A percentile compares a stretch with the other conserved stretches of the same genome.
Conservation (phyloP, 2,888 invertebrate species). For the Ormyrus pomaceus region DNA sequence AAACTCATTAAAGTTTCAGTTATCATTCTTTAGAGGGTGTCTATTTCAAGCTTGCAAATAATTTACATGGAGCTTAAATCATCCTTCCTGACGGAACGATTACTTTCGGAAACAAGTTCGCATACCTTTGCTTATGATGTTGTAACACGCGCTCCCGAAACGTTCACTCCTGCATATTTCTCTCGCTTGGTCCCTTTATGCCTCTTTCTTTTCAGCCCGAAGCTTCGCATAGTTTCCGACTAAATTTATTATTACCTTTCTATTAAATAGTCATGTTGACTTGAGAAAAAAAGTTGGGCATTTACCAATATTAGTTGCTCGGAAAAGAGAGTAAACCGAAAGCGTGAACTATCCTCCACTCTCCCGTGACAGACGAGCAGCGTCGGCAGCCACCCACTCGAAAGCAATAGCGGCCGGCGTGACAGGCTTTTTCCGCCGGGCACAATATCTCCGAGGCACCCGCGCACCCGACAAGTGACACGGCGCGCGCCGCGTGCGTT, state of each 20-base stretch:
- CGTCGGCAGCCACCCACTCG: conserved; percentile 7
- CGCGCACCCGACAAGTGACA: neutral
- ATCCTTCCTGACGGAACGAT: conserved; percentile 17
- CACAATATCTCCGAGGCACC: neutral
- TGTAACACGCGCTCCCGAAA: conserved; percentile 35
- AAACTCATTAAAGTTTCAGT: neutral
- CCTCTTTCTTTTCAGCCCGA: conserved; percentile 7
- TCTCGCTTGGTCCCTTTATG: conserved; percentile 17
- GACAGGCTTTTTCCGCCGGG: too few species aligned
- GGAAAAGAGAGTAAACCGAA: too few species aligned
- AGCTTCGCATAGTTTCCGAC: neutral
- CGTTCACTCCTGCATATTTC: conserved; percentile 23
- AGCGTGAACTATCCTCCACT: neutral
- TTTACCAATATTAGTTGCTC: too few species aligned
- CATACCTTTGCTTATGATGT: conserved; percentile 34
- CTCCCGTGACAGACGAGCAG: neutral
- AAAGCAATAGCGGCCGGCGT: neutral
- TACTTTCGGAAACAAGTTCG: conserved; percentile 27
- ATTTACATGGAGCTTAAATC: conserved; percentile 24
- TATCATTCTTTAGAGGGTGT: neutral
- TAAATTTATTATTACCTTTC: too few species aligned
- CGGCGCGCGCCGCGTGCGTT: neutral
- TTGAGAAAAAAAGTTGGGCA: too few species aligned
- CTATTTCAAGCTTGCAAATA: conserved; percentile 14
- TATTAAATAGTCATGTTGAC: too few species aligned